Evolutionary conservation across 2,888 invertebrate species (phyloP).

Genomic region (Tigriopus californicus): DNA sequence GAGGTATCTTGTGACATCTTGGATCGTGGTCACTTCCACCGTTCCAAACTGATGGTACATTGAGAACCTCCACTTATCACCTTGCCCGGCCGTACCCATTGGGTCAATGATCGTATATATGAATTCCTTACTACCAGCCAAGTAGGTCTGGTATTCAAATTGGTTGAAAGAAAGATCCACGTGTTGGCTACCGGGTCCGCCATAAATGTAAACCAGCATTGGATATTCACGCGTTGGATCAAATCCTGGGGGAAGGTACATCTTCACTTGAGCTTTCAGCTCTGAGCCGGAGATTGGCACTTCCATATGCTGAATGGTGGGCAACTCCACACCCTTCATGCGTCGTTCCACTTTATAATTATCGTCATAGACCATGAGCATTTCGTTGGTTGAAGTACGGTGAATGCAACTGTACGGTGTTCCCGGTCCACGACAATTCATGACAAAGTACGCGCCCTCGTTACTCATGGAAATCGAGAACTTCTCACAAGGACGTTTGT

Average conservation of each 20-base stretch:
- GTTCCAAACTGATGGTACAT: constrained; percentile 67
- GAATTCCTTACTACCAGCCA: constrained; percentile 60
- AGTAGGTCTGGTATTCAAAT: constrained; percentile 62
- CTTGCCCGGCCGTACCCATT: constrained; percentile 36
- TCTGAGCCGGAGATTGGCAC: constrained; percentile 6
- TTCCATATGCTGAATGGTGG: not conserved
- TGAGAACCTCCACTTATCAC: constrained; percentile 59
- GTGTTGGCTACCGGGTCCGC: constrained; percentile 70
- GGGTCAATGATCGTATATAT: constrained; percentile 72
- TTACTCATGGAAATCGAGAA: constrained; percentile 47
- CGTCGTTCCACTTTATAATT: constrained; percentile 19
- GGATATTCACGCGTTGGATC: not conserved
- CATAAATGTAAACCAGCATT: constrained; percentile 36
- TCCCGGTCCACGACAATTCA: constrained; percentile 60
- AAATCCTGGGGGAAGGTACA: constrained; percentile 6
- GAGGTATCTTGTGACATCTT: constrained; percentile 48
- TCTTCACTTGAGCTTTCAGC: constrained; percentile 9
- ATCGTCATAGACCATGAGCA: constrained; percentile 19
- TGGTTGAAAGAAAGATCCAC: constrained; percentile 61
- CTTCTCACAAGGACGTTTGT: constrained; percentile 37
- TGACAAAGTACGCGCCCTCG: constrained; percentile 44
- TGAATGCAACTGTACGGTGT: constrained; percentile 20
- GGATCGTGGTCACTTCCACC: constrained; percentile 77
- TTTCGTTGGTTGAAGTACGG: constrained; percentile 16
- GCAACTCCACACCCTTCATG: constrained; percentile 10